Conservation (phyloP, 2,113 vertebrate species). For the Dicaeum eximium region DNA sequence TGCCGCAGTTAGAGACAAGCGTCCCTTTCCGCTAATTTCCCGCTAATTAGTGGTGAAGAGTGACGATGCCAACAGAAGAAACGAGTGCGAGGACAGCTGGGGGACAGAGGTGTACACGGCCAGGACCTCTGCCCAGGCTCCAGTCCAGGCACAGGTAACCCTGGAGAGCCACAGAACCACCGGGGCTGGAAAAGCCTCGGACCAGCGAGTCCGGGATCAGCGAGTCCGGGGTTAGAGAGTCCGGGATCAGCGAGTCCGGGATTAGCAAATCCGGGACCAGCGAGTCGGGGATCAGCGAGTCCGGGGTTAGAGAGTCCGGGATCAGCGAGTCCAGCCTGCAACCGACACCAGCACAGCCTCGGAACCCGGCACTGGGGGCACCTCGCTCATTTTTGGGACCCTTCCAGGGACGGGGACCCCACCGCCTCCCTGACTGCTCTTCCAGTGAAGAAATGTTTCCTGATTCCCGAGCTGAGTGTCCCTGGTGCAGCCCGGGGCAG, state of each 20-base stretch:
- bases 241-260: not conserved
- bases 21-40: not conserved
- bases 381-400: rapidly evolving
- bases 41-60: not conserved
- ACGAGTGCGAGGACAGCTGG: not conserved
- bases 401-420: not conserved
- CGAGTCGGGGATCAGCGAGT: not conserved
- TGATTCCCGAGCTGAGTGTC: not conserved
- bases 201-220: not conserved
- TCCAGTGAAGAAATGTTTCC: not conserved
- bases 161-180: too few relatives aligned
- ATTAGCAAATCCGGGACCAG: not conserved
- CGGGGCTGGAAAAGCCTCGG: not conserved
- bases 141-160: not conserved
- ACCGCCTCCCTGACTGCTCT: not conserved
- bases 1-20: rapidly evolving
- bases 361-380: not conserved
- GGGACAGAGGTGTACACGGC: not conserved
- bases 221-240: too few relatives aligned
- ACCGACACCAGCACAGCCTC: too few relatives aligned
- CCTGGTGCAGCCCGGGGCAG: not conserved
- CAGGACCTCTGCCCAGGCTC: not conserved
- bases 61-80: rapidly evolving
- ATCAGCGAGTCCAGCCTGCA: not conserved
- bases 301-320: too few relatives aligned